These are phyloP conservation scores for Eupleurogrammus muticus DNA, from an alignment of 2,797 vertebrate genomes.

Conservation along the genomic window DNA sequence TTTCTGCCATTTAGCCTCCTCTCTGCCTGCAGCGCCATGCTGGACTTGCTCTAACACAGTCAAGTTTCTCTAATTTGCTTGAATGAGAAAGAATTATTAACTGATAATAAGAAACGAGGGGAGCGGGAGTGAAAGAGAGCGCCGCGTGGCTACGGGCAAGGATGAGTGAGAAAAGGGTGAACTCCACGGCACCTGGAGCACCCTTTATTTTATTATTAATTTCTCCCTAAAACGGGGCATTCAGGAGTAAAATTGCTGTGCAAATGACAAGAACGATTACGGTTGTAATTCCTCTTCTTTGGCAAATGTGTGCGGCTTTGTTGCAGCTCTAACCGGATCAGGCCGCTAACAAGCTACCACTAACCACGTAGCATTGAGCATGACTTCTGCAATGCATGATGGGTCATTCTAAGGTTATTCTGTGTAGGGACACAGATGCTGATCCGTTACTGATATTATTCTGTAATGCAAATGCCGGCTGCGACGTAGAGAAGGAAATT, in stretches of 20 bases:
- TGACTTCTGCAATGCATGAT: conserved; percentile 72
- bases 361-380: conserved; percentile 71
- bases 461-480: neutral
- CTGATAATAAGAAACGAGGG: conserved; percentile 97
- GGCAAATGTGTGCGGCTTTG: conserved; percentile 85
- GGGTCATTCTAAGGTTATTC: conserved; percentile 61
- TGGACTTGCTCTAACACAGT: conserved; percentile 96
- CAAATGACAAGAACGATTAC: conserved; percentile 98
- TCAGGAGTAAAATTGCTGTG: conserved; percentile 97
- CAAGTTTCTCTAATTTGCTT: conserved; percentile 98
- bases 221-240: conserved; percentile 96
- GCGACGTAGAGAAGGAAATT: neutral
- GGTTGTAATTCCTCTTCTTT: conserved; percentile 88
- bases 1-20: conserved; percentile 97
- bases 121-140: conserved; percentile 73
- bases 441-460: conserved; percentile 21
- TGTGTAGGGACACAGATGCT: conserved; percentile 33
- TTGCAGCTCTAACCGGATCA: conserved; percentile 86
- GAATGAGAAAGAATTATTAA: conserved; percentile 99
- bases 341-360: conserved; percentile 85
- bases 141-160: conserved; percentile 80
- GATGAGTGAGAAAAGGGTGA: conserved; percentile 81
- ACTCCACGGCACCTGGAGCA: conserved; percentile 93
- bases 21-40: conserved; percentile 91
- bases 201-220: conserved; percentile 86